Conservation (phyloP, 92 coral and sea anemone genomes). For the Meandrina meandrites region DNA sequence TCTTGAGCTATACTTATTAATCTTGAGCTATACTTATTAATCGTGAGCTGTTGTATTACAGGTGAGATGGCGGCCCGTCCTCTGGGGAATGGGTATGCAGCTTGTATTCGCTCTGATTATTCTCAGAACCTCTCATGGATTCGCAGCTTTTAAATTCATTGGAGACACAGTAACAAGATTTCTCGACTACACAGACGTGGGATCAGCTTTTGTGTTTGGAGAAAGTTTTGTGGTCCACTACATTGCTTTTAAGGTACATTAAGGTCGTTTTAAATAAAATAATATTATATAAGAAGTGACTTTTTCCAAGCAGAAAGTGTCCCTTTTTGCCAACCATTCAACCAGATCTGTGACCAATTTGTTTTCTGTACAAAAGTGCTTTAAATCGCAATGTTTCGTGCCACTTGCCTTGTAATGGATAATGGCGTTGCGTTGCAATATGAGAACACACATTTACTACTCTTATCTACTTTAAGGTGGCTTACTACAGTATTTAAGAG, state of each 20-base stretch:
- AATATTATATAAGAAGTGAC: too few species aligned
- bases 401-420: neutral
- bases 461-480: too few species aligned
- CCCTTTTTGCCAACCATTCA: too few species aligned
- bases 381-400: neutral
- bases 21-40: too few species aligned
- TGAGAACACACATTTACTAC: too few species aligned
- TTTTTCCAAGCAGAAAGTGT: neutral
- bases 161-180: conserved; percentile 77
- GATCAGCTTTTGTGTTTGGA: conserved; percentile 93
- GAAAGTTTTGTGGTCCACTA: conserved; percentile 55
- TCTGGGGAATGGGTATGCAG: conserved; percentile 92
- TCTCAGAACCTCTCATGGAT: conserved; percentile 84
- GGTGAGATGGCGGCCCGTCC: conserved; percentile 92
- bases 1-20: too few species aligned
- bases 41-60: conserved; percentile 11
- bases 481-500: too few species aligned
- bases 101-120: conserved; percentile 88
- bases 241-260: conserved; percentile 88
- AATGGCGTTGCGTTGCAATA: neutral
- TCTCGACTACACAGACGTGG: conserved; percentile 82
- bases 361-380: too few species aligned
- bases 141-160: conserved; percentile 73
- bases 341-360: too few species aligned
- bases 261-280: neutral